Evolutionary conservation across 2,888 invertebrate genomes (phyloP), one percentile per base, ranked within the genome.

Genomic region (Clunio marinus): DNA sequence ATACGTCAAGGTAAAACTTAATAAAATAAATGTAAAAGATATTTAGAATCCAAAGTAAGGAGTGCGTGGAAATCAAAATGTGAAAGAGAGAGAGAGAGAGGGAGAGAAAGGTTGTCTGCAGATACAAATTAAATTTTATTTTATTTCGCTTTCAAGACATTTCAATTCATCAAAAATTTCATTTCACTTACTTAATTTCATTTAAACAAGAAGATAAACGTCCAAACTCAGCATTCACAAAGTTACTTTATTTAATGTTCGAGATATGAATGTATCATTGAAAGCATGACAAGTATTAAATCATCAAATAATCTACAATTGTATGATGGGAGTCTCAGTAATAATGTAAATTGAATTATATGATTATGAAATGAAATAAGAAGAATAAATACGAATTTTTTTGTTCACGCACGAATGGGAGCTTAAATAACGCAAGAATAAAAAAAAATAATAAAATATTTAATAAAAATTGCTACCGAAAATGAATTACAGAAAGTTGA

Each of bases 341-440:
- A 32, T 32, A 8, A 32, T 32, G 35, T 32, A 32, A 32, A 32
- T 32, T 32, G 35, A 32, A 32, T 32, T 32, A 8, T 8, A 5
- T 13, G 13, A 32, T 32, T 8, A 32, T 32, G 35, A 32, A 32
- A 8, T 32, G 35, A 32, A 32, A 32, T 32, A 32, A n/a, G n/a
- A n/a, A n/a, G n/a, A n/a, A n/a, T n/a, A n/a, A n/a, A 32, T 51
- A 51, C n/a, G 51, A n/a, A 51, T 51, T 51, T 51, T 41, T 32
- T 41, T 51, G n/a, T 51, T 22, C 51, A 51, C 51, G 51, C 51
- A 51, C 51, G 51, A 51, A 51, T 13, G 22, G 22, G 51, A 51
- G 51, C 51, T 51, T 51, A 51, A 41, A 51, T 51, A 22, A 51
- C 51, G 51, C 51, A 51, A 51, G 13, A 51, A 51, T 51, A 51